Conservation (phyloP, 2,888 invertebrate genomes). For the Pollenia griseotomentosa region DNA sequence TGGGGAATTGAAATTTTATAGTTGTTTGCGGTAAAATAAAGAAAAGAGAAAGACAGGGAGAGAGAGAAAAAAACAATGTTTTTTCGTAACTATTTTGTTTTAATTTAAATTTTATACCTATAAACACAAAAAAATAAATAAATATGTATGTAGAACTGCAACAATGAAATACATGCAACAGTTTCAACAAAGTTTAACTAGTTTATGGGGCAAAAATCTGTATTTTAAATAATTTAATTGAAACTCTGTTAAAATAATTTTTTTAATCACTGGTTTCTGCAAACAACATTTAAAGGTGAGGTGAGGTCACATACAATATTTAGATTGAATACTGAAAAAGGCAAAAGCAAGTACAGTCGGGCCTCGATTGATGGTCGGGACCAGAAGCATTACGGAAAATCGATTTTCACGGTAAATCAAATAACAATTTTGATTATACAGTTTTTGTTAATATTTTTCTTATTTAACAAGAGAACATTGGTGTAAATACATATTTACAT, state of each 20-base stretch:
- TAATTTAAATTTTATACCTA: constrained; percentile 42
- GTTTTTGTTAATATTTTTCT: too few species aligned
- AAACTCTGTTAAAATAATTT: neutral
- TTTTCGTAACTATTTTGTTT: constrained; percentile 50
- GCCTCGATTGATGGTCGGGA: too few species aligned
- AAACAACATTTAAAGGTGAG: too few species aligned
- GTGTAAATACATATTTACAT: too few species aligned
- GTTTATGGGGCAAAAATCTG: neutral
- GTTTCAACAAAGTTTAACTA: neutral
- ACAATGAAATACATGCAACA: constrained; percentile 39
- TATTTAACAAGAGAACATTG: too few species aligned
- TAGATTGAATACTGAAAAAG: neutral
- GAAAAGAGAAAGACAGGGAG: neutral
- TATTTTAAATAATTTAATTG: neutral
- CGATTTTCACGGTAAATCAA: too few species aligned
- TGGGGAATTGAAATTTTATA: constrained; percentile 65
- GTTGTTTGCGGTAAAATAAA: constrained; percentile 63
- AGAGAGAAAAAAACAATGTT: neutral
- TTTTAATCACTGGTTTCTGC: neutral
- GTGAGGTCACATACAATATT: neutral
- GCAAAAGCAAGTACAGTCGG: too few species aligned
- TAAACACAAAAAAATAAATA: constrained; percentile 10
- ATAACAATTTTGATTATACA: too few species aligned
- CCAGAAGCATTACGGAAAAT: too few species aligned
- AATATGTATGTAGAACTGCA: neutral